A percentile compares a stretch with the other conserved stretches of the same genome.
Conservation (phyloP, 2,113 vertebrate species). For the Guaruba guarouba region DNA sequence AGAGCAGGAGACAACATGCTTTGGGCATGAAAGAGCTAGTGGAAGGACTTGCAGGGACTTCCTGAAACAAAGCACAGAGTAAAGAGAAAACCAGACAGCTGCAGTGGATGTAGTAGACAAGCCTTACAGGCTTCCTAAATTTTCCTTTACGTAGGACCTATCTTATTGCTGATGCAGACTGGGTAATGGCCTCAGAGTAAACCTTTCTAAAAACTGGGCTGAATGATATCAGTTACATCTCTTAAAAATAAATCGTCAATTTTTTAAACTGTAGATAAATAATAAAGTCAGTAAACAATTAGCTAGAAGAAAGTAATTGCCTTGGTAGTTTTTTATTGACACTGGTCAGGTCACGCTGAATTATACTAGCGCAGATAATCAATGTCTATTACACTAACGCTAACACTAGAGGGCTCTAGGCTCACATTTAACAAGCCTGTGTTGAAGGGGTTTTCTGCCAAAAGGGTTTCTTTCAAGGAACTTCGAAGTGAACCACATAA, state of each 20-base stretch:
- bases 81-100: background rate
- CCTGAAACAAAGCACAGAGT: background rate
- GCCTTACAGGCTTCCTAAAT: background rate
- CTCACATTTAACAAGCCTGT: background rate
- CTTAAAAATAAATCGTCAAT: background rate
- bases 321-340: background rate
- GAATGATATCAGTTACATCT: background rate
- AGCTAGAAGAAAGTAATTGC: background rate
- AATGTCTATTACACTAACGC: rapidly evolving
- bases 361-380: too few species aligned
- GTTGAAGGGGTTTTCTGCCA: background rate
- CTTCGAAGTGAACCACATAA: background rate
- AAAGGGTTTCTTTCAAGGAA: background rate
- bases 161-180: background rate
- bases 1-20: background rate
- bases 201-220: background rate
- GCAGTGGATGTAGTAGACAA: background rate
- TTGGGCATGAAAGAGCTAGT: background rate
- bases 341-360: background rate
- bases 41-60: background rate
- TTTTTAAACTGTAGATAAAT: background rate
- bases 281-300: background rate
- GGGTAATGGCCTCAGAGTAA: background rate
- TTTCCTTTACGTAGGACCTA: background rate
- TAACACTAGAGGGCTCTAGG: conserved; percentile 41